A percentile compares a stretch with the other conserved stretches of the same genome.
phyloP scores from a whole-genome alignment of 2,113 vertebrate species.

The Maccullochella peelii region DNA sequence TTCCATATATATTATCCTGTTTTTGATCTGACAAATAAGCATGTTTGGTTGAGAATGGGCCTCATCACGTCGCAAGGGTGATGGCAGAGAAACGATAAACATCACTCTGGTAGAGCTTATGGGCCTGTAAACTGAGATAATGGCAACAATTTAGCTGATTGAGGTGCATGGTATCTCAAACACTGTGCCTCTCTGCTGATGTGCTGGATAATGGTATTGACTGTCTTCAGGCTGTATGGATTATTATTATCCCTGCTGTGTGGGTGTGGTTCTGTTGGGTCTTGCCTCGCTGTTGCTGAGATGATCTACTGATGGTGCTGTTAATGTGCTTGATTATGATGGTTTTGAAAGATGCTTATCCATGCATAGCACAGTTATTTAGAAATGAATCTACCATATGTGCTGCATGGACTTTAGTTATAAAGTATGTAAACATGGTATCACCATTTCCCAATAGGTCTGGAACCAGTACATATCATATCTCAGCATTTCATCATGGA shows the following conservation, averaged over 20 bases:
- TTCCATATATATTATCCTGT: background rate
- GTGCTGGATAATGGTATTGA: constrained; percentile 56
- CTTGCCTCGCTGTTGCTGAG: background rate
- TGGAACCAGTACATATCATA: background rate
- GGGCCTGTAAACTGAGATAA: constrained; percentile 59
- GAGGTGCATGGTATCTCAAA: constrained; percentile 39
- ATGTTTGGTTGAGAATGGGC: constrained; percentile 7
- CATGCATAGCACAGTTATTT: background rate
- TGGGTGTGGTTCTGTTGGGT: constrained; percentile 37
- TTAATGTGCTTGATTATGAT: constrained; percentile 19
- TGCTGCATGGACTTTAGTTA: background rate
- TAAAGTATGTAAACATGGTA: background rate
- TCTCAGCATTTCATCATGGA: background rate
- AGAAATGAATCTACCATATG: background rate
- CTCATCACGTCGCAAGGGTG: background rate
- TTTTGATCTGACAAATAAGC: constrained; percentile 20
- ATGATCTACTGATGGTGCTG: background rate
- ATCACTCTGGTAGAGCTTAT: constrained; percentile 16
- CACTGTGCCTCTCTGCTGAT: constrained; percentile 38
- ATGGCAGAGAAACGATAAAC: constrained; percentile 42
- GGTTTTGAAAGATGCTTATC: constrained; percentile 14
- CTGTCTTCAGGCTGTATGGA: constrained; percentile 51
- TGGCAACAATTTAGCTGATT: constrained; percentile 60
- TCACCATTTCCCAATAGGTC: fast-evolving
- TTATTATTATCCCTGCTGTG: constrained; percentile 53